Base-by-base conservation (phyloP, 2,888 invertebrate species). In the Biston stratarius region DNA sequence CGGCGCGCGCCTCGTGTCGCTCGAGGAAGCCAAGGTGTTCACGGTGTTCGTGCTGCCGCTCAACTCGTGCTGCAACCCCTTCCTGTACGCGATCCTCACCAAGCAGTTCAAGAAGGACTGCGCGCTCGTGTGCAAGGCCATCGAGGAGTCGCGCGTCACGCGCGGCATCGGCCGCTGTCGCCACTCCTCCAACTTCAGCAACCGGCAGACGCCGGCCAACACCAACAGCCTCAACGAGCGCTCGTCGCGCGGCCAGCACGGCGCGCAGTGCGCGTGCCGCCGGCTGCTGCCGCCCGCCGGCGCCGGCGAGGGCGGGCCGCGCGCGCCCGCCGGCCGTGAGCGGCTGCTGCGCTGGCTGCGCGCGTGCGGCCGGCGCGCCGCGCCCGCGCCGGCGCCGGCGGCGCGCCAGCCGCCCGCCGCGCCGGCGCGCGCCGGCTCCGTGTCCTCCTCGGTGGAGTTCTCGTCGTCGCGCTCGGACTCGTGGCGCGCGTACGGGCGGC, bases 91-190 rank as follows among this genome's bases (percentile, higher is more conserved):
- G 59, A 99, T 99, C 77, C 96, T 99, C 82, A 99, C 99, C 8
- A 99, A 99, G 86, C 99, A 99, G 88, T 99, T 99, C 89, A 99
- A 99, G 90, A 98, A 98, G 90, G 99, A 99, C 92, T 99, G 99
- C 92, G 97, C 99, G 5, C 96, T 98, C 86, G 97, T 99, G 67
- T 99, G 99, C 92, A 98, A 99, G 87, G 97, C 99, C 24, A 98
- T 99, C 78, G 99, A 99, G 88, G 99, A 98, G 90, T 97, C 98
- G 45, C 94, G 98, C 57, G 98, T 98, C 11, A 97, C 97, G 5
- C 94, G 97, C 68, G 97, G 97, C 64, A 97, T 98, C 79, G 98
- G 97, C 12, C 95, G 97, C 71, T 97, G 98, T 84, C 94, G 97
- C 14, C 97, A 97, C 89, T 97, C 97, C 77, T 97, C 97, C 71